phyloP scores from a whole-genome alignment of 2,113 vertebrate genomes.

The cat (Felis catus) region DNA sequence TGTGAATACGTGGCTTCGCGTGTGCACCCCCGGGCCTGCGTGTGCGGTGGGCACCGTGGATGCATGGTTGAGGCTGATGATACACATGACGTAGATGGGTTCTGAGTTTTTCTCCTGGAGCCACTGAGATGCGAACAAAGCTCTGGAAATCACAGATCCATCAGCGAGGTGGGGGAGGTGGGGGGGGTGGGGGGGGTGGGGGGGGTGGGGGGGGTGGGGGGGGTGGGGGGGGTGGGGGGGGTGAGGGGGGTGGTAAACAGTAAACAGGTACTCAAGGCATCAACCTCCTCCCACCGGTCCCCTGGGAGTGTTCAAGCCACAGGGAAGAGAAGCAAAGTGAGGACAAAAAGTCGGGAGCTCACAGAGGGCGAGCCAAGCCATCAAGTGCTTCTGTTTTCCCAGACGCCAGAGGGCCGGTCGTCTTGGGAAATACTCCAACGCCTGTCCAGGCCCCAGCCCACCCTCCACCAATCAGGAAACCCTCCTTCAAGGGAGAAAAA shows the following conservation, averaged over 20 bases:
- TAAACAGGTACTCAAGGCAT: background rate
- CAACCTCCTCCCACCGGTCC: background rate
- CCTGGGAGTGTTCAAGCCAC: background rate
- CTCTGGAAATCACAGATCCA: constrained; percentile 18
- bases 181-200: too few relatives aligned
- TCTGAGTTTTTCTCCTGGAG: constrained; percentile 1
- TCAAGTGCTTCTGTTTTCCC: background rate
- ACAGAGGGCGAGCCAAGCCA: background rate
- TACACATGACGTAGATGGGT: accelerated
- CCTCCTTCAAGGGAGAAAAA: background rate
- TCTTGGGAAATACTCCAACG: background rate
- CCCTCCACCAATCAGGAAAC: background rate
- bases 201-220: too few relatives aligned
- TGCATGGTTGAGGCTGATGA: accelerated
- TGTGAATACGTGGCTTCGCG: background rate
- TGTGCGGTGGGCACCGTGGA: accelerated
- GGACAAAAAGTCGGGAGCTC: background rate
- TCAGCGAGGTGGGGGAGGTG: background rate
- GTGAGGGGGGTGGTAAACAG: background rate
- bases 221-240: too few relatives aligned
- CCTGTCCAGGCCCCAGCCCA: background rate
- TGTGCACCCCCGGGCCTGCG: background rate
- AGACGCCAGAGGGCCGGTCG: background rate
- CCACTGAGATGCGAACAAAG: background rate
- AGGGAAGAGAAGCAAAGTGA: background rate